These are phyloP conservation scores for Paragorgia papillata DNA, from an alignment of 92 coral and sea anemone genomes.

Conservation along the genomic window DNA sequence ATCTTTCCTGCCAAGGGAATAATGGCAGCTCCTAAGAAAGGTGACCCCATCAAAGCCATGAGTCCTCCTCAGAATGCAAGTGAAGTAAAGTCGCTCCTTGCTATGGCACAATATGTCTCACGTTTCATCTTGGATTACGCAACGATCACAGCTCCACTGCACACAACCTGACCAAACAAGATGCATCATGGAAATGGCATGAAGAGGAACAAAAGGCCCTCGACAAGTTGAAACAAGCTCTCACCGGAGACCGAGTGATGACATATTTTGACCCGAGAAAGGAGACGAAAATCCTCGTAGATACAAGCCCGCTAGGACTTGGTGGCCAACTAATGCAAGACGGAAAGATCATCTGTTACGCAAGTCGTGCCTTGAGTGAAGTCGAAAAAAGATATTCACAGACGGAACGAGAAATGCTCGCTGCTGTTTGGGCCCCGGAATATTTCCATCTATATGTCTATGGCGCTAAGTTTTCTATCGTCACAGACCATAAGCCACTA, in stretches of 20 bases:
- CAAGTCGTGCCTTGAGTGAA: no score
- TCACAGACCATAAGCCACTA: no score
- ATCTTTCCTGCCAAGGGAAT: slow-evolving; percentile 49
- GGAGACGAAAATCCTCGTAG: no score
- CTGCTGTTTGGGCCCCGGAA: no score
- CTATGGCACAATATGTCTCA: slow-evolving; percentile 51
- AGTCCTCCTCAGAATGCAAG: slow-evolving; percentile 30
- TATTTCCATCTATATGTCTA: no score
- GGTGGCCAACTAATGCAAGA: no score
- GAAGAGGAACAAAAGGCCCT: slow-evolving; percentile 22
- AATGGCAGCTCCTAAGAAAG: slow-evolving; percentile 38
- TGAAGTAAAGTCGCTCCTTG: slow-evolving; percentile 49
- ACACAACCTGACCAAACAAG: slow-evolving; percentile 28
- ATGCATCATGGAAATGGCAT: slow-evolving; percentile 49
- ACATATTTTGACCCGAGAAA: slow-evolving; percentile 43
- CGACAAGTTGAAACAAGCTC: neutral
- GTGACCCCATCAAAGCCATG: slow-evolving; percentile 32
- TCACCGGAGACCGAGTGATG: slow-evolving; percentile 42
- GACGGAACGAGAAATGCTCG: no score
- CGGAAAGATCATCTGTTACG: no score
- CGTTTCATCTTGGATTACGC: slow-evolving; percentile 37
- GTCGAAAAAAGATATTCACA: no score
- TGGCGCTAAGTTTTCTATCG: no score
- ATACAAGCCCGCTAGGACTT: no score
- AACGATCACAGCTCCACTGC: slow-evolving; percentile 56